These are phyloP conservation scores for Chrysaora quinquecirrha DNA, from an alignment of 30 jellyfish, hydroid and myxozoan species.

Conservation along the genomic window DNA sequence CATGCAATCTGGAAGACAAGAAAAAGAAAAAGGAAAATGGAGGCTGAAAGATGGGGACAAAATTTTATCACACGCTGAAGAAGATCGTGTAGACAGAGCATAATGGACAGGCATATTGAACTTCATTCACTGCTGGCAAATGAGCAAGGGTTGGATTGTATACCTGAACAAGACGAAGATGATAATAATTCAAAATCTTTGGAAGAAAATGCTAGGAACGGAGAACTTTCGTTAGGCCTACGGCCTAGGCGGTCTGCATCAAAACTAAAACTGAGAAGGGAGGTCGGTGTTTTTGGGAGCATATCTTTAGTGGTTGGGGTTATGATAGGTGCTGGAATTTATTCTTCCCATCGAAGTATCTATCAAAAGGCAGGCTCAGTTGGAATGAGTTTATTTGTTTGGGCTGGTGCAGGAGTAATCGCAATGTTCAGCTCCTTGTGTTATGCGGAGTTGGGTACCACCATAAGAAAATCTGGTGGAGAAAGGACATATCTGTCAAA, in stretches of 20 bases:
- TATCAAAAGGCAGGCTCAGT: constrained; percentile 81
- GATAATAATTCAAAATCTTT: constrained; percentile 27
- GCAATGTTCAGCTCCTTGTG: constrained; percentile 90
- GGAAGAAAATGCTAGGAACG: constrained; percentile 55
- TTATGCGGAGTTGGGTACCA: constrained; percentile 97
- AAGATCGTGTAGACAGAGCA: too few species aligned
- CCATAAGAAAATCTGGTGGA: constrained; percentile 92
- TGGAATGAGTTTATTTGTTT: constrained; percentile 84
- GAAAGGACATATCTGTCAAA: constrained; percentile 86
- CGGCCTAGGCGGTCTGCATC: constrained; percentile 55
- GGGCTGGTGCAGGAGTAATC: constrained; percentile 96
- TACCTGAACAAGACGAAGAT: constrained; percentile 71
- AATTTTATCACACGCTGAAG: too few species aligned
- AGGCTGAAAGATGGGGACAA: too few species aligned
- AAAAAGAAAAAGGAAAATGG: too few species aligned
- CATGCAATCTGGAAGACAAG: too few species aligned
- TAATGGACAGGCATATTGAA: constrained; percentile 62
- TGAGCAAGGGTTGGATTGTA: constrained; percentile 66
- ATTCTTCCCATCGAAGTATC: constrained; percentile 86
- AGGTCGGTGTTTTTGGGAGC: constrained; percentile 91
- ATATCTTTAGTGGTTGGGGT: constrained; percentile 95
- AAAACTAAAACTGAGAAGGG: constrained; percentile 76
- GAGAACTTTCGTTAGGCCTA: constrained; percentile 64
- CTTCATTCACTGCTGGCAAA: constrained; percentile 64
- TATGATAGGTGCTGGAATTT: constrained; percentile 98